Percentiles rank a stretch among this genome's conserved stretches.
Conservation (phyloP, 2,113 vertebrate genomes). For the Seriola aureovittata region DNA sequence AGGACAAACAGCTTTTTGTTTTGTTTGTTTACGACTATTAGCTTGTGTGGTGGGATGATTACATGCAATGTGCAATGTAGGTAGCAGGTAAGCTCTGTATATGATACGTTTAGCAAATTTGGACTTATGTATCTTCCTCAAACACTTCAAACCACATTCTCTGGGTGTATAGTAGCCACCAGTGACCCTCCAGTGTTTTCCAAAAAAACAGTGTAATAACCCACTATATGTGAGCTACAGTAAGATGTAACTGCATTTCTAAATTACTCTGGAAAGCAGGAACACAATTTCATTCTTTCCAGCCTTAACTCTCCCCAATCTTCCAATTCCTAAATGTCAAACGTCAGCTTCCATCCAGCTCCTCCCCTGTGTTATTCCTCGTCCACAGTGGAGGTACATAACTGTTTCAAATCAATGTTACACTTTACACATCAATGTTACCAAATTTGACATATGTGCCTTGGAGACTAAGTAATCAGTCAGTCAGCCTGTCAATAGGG, state of each 20-base stretch:
- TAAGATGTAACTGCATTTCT: conserved; percentile 2
- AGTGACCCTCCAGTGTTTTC: background rate
- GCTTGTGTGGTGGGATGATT: background rate
- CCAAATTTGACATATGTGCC: conserved; percentile 4
- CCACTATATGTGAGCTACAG: background rate
- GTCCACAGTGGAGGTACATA: background rate
- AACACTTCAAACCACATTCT: too few relatives aligned
- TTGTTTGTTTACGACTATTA: too few relatives aligned
- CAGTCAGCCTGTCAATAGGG: background rate
- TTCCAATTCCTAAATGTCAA: conserved; percentile 16
- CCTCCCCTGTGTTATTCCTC: background rate
- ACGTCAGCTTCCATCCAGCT: background rate
- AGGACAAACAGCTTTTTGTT: too few relatives aligned
- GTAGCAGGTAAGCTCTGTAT: background rate
- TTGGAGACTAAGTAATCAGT: background rate
- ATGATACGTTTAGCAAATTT: too few relatives aligned
- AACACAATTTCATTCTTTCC: background rate
- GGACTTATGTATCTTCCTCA: too few relatives aligned
- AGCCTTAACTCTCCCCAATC: background rate
- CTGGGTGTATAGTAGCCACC: too few relatives aligned
- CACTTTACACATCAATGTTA: too few relatives aligned
- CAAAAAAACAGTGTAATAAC: background rate
- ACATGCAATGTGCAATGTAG: background rate
- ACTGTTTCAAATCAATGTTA: conserved; percentile 1
- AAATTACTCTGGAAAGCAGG: background rate